Conservation (phyloP, 1,140 invertebrate genomes). For the Monomorium pharaonis region DNA sequence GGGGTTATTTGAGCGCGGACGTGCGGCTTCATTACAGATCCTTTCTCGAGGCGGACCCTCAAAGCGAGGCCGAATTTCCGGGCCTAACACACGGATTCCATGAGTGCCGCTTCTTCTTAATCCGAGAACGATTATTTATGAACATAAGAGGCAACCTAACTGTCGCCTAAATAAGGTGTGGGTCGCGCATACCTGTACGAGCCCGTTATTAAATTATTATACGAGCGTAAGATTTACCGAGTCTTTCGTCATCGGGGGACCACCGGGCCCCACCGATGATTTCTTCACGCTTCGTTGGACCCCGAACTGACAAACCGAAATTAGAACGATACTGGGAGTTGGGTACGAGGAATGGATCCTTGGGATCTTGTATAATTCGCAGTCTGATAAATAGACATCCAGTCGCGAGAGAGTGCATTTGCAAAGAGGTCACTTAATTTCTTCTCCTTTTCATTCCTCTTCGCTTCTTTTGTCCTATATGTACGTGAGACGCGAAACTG, state of each 20-base stretch:
- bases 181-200: slow-evolving; percentile 66
- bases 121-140: slow-evolving; percentile 80
- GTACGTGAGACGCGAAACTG: neutral
- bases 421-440: neutral
- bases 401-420: neutral
- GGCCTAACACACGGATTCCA: slow-evolving; percentile 58
- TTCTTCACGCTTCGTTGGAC: slow-evolving; percentile 63
- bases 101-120: slow-evolving; percentile 71
- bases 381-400: neutral
- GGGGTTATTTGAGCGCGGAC: neutral
- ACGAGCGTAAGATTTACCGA: slow-evolving; percentile 77
- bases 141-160: slow-evolving; percentile 72
- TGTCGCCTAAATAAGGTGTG: slow-evolving; percentile 70
- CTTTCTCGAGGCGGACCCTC: slow-evolving; percentile 28
- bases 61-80: slow-evolving; percentile 65
- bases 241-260: slow-evolving; percentile 73
- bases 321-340: slow-evolving; percentile 27
- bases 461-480: neutral
- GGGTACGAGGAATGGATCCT: neutral
- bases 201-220: slow-evolving; percentile 82
- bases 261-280: slow-evolving; percentile 58
- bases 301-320: slow-evolving; percentile 39
- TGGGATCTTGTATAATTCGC: neutral
- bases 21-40: slow-evolving; percentile 29
- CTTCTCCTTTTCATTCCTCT: neutral